Evolutionary conservation across 1,140 invertebrate genomes (phyloP).

Genomic region (Cydia amplana): DNA sequence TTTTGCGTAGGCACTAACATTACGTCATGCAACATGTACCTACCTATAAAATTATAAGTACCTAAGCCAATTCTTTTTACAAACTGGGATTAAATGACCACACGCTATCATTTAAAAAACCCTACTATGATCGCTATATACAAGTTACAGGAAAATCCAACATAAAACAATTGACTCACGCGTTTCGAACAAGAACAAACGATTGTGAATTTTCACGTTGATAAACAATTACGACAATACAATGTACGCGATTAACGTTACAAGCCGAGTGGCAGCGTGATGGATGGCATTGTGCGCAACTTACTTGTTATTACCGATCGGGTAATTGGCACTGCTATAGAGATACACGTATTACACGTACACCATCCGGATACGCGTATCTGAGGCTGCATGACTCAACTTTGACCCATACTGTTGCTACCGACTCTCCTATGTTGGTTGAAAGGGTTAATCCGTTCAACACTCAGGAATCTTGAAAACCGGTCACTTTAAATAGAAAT

Average conservation of each 20-base stretch:
- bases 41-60: too few relatives aligned
- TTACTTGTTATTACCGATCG: slow-evolving; percentile 11
- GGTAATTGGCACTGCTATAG: neutral
- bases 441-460: too few relatives aligned
- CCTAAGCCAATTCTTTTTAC: too few relatives aligned
- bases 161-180: slow-evolving; percentile 1
- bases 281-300: slow-evolving; percentile 10
- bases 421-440: neutral
- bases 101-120: too few relatives aligned
- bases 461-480: too few relatives aligned
- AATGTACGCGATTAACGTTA: slow-evolving; percentile 21
- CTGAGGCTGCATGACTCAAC: neutral
- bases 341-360: neutral
- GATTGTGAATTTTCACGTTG: slow-evolving; percentile 29
- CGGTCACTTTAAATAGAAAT: too few relatives aligned
- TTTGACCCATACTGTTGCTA: neutral
- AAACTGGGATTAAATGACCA: too few relatives aligned
- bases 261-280: slow-evolving; percentile 21
- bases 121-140: too few relatives aligned
- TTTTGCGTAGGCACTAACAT: too few relatives aligned
- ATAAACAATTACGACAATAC: slow-evolving; percentile 31
- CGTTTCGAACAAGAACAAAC: neutral
- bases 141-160: neutral
- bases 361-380: neutral
- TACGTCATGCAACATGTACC: too few relatives aligned